Evolutionary conservation across 2,113 vertebrate genomes (phyloP).

Genomic region (Martes martes): DNA sequence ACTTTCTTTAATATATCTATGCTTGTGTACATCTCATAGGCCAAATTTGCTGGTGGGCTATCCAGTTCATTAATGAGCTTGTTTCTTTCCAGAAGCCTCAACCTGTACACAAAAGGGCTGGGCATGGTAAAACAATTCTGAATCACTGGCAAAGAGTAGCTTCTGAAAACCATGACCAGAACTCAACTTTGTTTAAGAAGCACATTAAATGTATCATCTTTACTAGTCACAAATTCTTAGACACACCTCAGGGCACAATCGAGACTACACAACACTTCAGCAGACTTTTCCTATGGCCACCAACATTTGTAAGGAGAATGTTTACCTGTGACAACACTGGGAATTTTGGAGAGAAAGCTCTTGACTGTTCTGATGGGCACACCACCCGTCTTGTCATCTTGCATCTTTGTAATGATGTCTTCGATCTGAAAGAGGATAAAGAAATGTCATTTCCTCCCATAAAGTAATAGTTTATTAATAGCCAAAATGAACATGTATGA

Average conservation of each 20-base stretch:
- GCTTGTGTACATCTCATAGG: neutral
- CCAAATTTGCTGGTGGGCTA: neutral
- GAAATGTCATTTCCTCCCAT: neutral
- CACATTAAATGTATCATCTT: neutral
- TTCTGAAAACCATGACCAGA: neutral
- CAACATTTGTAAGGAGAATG: neutral
- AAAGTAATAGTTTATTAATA: neutral
- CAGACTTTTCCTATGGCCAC: neutral
- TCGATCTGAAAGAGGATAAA: conserved; percentile 89
- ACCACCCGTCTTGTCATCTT: conserved; percentile 95
- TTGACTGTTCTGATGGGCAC: conserved; percentile 96
- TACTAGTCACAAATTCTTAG: neutral
- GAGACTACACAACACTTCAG: neutral
- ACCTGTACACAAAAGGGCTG: neutral
- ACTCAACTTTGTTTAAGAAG: neutral
- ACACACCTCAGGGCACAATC: neutral
- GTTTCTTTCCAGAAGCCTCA: neutral
- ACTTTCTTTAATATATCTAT: neutral
- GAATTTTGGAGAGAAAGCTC: conserved; percentile 98
- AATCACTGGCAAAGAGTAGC: neutral
- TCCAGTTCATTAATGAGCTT: neutral
- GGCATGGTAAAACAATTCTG: neutral
- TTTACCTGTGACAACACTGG: conserved; percentile 95
- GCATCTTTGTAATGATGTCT: conserved; percentile 93
- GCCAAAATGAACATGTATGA: neutral